Evolutionary conservation across 2,888 invertebrate genomes (phyloP), one percentile per base, ranked within the genome.

Genomic region (Lycophotia porphyrea): DNA sequence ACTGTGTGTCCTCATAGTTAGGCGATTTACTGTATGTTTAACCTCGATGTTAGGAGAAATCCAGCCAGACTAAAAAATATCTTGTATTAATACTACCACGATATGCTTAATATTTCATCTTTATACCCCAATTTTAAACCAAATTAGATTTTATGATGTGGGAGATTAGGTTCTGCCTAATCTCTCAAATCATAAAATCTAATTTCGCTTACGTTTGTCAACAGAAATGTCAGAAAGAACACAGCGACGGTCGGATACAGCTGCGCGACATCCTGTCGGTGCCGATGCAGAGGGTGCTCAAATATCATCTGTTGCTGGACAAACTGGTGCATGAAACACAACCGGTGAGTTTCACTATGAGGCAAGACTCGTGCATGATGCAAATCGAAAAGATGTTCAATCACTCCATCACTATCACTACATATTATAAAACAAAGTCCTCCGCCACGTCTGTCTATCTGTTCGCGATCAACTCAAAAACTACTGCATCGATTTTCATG

Each of bases 261-360:
- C 96, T 99, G 87, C 97, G 99, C 68, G 99, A 99, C 94, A 98
- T 99, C 84, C 96, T 99, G 66, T 99, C 99, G 36, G 99, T 99
- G 84, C 99, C 99, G 63, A 99, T 99, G 99, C 99, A 99, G 95
- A 97, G 99, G 92, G 98, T 99, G 87, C 97, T 99, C 84, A 99
- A 99, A 93, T 99, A 99, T 95, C 99, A 99, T 94, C 97, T 99
- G 74, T 96, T 99, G 69, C 95, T 99, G 76, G 98, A 99, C 93
- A 99, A 98, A 94, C 95, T 99, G 69, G 98, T 98, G 72, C 98
- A 98, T 90, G 98, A 98, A 93, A 99, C 99, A 0, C 98, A 98
- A 85, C 97, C 97, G 86, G 98, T 98, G 93, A 97, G 96, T 18
- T 8, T 31, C 1, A 18, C 18, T 58, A 8, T 27, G 8, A 31